These are phyloP conservation scores for Chironomus tepperi DNA, from an alignment of 1,140 invertebrate species.

Conservation along the genomic window DNA sequence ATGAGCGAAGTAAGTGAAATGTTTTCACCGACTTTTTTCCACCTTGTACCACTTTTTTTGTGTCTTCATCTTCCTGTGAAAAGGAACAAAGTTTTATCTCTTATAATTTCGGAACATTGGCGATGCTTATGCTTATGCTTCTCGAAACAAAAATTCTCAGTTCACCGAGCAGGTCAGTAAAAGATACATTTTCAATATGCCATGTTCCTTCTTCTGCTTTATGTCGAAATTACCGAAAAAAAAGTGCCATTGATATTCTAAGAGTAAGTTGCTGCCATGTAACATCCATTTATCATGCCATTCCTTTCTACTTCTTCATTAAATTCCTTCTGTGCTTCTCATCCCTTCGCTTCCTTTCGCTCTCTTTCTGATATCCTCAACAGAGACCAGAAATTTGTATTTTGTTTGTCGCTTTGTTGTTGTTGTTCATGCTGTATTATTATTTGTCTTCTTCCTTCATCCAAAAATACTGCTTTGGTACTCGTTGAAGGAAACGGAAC, in stretches of 20 bases:
- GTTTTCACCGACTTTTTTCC: not conserved
- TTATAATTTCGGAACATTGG: not conserved
- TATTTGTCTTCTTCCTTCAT: too few relatives aligned
- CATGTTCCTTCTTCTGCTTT: conserved; percentile 6
- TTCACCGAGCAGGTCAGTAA: conserved; percentile 4
- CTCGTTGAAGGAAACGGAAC: too few relatives aligned
- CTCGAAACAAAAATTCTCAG: not conserved
- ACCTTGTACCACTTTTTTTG: not conserved
- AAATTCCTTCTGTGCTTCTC: not conserved
- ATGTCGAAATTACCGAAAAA: conserved; percentile 5
- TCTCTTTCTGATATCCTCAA: not conserved
- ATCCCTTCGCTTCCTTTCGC: not conserved
- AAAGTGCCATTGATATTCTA: not conserved
- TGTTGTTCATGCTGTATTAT: too few relatives aligned
- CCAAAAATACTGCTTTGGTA: too few relatives aligned
- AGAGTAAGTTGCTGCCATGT: not conserved
- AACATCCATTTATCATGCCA: not conserved
- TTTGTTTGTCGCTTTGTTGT: not conserved
- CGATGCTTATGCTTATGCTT: not conserved
- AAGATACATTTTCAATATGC: not conserved
- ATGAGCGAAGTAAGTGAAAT: conserved; percentile 7
- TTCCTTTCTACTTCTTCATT: not conserved
- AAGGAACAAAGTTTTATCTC: not conserved
- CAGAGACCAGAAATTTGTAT: not conserved
- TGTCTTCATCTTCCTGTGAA: not conserved